These are phyloP conservation scores for Phaethornis superciliosus DNA, from an alignment of 2,113 vertebrate genomes.

Conservation along the genomic window DNA sequence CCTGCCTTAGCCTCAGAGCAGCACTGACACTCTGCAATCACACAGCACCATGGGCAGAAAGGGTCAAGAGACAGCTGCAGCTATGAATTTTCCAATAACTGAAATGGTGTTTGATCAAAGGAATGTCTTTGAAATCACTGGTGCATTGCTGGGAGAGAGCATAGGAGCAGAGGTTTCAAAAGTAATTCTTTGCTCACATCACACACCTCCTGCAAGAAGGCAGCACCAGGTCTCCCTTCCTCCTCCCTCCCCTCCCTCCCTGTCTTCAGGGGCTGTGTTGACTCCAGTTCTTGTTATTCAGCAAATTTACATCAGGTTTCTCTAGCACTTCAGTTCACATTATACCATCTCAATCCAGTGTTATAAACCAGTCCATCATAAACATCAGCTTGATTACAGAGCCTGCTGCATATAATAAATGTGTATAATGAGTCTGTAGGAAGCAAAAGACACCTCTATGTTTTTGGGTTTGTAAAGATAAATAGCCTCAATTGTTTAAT, in stretches of 20 bases:
- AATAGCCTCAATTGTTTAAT: constrained; percentile 78
- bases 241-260: not conserved
- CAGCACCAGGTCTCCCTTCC: not conserved
- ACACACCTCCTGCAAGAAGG: not conserved
- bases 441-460: constrained; percentile 71
- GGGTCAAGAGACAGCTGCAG: not conserved
- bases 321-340: not conserved
- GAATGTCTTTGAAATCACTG: not conserved
- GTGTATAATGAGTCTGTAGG: constrained; percentile 19
- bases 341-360: not conserved
- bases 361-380: constrained; percentile 8
- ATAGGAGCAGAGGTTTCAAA: not conserved
- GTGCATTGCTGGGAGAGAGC: not conserved
- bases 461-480: constrained; percentile 75
- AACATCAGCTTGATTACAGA: constrained; percentile 65
- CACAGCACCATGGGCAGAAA: not conserved
- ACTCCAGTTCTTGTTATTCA: not conserved
- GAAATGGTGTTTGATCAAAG: not conserved
- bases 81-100: not conserved
- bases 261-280: not conserved
- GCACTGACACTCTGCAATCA: not conserved
- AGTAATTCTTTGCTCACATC: not conserved
- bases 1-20: not conserved
- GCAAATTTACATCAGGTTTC: constrained; percentile 4
- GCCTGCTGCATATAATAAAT: constrained; percentile 54